Base-by-base conservation (phyloP, 2,113 vertebrate species). In the Centrocercus urophasianus region DNA sequence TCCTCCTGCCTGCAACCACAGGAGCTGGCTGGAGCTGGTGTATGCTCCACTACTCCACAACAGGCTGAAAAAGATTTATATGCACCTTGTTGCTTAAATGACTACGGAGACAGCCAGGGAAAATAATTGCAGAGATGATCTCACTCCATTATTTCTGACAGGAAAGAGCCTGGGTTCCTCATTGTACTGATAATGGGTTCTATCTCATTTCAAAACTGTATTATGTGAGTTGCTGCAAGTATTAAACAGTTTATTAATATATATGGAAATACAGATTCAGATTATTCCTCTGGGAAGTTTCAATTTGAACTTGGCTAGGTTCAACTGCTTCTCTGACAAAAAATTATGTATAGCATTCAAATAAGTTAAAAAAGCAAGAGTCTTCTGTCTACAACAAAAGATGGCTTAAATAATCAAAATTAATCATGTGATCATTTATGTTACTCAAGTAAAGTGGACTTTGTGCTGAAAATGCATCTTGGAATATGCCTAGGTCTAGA, bases 131-230 rank as follows among this genome's bases (percentile, higher is more conserved):
- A 73, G 63, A 78, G 81, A 89, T 92, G 75, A 94, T 97, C 92
- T 97, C 81, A 84, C 60, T 97, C 64, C 92, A 83, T 96, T 97
- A 97, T 92, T 95, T 96, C 95, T 97, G 86, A 97, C 96, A 96
- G 92, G 90, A 93, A 86, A 90, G 88, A 83, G 71, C 36, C 91
- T 96, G 61, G 22, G 63, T 87, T 80, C 83, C 95, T 97, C 70
- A 59, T 54, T 88, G 83, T 88, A 83, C 42, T 89, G 88, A 93
- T 94, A 96, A 97, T 96, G 91, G 96, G 78, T n/a, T 95, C 82
- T 65, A 71, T 72, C 83, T 96, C 63, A 76, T 96, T 97, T 96
- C 76, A 92, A 91, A 96, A 94, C 77, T 82, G 80, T 36, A 82
- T 96, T 95, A 78, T 83, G 89, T 78, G 81, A 92, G 83, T 86